Evolutionary conservation across 2,797 vertebrate genomes (phyloP).

Genomic region (Mus spretus): DNA sequence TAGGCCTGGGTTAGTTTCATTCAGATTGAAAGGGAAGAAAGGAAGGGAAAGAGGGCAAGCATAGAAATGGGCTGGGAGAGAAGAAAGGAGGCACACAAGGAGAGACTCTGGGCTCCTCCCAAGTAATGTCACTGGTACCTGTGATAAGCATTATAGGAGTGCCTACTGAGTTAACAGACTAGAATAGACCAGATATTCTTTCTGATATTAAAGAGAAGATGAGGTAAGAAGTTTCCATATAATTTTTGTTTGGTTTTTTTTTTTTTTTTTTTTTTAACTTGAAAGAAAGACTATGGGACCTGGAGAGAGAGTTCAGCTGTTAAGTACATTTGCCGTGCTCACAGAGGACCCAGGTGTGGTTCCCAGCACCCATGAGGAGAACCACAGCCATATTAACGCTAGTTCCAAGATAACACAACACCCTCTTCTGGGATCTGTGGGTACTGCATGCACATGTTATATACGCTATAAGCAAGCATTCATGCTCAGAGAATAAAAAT

Average conservation of each 20-base stretch:
- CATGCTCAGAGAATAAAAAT: neutral
- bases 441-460: neutral
- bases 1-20: slow-evolving; percentile 35
- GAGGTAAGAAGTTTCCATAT: neutral
- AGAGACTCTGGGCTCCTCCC: slow-evolving; percentile 24
- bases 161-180: slow-evolving; percentile 26
- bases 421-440: neutral
- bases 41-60: neutral
- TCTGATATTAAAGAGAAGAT: slow-evolving; percentile 42
- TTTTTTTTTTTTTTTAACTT: neutral
- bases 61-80: neutral
- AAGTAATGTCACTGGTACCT: neutral
- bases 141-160: neutral
- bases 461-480: too few species aligned
- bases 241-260: neutral
- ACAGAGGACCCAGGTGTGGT: neutral
- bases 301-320: neutral
- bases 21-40: neutral
- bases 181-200: slow-evolving; percentile 42
- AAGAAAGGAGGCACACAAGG: neutral
- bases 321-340: neutral
- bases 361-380: neutral
- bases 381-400: neutral
- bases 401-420: neutral
- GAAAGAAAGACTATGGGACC: neutral